phyloP scores from a whole-genome alignment of 2,797 vertebrate genomes.

The Sebastes baramenuke region DNA sequence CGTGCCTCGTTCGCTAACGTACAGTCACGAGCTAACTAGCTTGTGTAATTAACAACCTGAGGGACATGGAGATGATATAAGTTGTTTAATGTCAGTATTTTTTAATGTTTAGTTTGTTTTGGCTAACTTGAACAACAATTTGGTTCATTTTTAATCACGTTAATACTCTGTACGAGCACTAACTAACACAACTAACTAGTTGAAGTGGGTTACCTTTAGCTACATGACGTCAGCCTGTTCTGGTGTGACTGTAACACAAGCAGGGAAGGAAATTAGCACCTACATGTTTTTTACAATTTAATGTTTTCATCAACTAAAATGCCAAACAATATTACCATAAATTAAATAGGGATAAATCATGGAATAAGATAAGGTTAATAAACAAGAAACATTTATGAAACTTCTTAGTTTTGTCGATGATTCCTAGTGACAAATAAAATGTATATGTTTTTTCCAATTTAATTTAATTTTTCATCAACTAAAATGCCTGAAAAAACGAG shows the following conservation, averaged over 20 bases:
- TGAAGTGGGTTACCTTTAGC: background rate
- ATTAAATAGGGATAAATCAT: too few species aligned
- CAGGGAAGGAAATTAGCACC: too few species aligned
- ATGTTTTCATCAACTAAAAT: too few species aligned
- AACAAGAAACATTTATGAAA: too few species aligned
- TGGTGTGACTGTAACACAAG: background rate
- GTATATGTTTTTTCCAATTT: too few species aligned
- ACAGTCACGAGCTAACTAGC: background rate
- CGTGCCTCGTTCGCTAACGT: background rate
- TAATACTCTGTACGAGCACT: background rate
- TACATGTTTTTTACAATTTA: too few species aligned
- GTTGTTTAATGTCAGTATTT: background rate
- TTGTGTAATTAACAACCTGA: background rate
- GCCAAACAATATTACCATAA: too few species aligned
- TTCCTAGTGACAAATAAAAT: too few species aligned
- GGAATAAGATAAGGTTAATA: too few species aligned
- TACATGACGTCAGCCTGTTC: background rate
- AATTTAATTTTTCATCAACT: rapidly evolving
- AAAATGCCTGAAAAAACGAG: too few species aligned
- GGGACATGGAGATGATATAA: background rate
- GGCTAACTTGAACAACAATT: too few species aligned
- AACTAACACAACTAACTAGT: background rate
- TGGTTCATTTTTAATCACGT: background rate
- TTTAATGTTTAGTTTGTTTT: background rate
- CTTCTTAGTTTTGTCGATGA: too few species aligned